A percentile compares a stretch with the other conserved stretches of the same genome.
phyloP scores from a whole-genome alignment of 2,888 invertebrate genomes.

The Pediacus dermestoides region DNA sequence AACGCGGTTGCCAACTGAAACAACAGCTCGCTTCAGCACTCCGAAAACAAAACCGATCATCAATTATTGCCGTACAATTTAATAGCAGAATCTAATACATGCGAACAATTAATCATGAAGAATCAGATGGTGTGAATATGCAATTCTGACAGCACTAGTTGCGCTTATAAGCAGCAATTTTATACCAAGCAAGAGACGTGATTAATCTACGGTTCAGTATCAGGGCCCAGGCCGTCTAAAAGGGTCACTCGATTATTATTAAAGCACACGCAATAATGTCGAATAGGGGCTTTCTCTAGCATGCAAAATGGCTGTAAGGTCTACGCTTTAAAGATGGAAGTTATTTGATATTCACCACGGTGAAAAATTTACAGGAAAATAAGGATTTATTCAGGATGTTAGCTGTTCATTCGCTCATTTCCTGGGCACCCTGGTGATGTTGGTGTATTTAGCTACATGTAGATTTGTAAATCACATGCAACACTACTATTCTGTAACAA shows the following conservation, averaged over 20 bases:
- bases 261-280: constrained; percentile 15
- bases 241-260: constrained; percentile 20
- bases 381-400: too few relatives aligned
- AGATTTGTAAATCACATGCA: too few relatives aligned
- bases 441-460: too few relatives aligned
- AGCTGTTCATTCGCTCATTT: too few relatives aligned
- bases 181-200: constrained; percentile 10
- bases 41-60: too few relatives aligned
- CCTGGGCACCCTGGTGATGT: too few relatives aligned
- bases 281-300: constrained; percentile 5
- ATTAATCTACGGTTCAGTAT: not conserved
- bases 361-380: too few relatives aligned
- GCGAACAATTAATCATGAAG: not conserved
- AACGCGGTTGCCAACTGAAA: too few relatives aligned
- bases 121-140: not conserved
- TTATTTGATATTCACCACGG: too few relatives aligned
- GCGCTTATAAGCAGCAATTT: constrained; percentile 13
- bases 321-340: too few relatives aligned
- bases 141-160: constrained; percentile 15
- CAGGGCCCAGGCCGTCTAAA: constrained; percentile 13
- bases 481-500: too few relatives aligned
- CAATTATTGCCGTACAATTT: not conserved
- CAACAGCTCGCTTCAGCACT: too few relatives aligned
- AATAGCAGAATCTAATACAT: not conserved
- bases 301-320: constrained; percentile 11